phyloP scores from a whole-genome alignment of 2,113 vertebrate species.

The Xyrauchen texanus region DNA sequence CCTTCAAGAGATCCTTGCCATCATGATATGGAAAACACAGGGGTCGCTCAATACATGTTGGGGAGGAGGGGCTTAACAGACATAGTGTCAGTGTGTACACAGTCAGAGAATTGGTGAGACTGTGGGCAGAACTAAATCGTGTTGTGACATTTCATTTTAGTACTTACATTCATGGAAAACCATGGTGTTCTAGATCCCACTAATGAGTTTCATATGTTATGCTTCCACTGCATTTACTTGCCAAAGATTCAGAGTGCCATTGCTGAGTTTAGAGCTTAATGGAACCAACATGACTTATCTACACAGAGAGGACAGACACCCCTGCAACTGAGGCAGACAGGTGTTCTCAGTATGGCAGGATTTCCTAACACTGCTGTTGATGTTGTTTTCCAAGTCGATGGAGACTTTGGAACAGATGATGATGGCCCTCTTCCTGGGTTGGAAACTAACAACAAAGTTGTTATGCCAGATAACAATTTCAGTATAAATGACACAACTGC shows the following conservation, averaged over 20 bases:
- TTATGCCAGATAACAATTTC: background rate
- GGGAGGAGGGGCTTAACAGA: slow-evolving; percentile 33
- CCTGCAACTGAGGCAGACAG: slow-evolving; percentile 52
- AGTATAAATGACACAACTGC: background rate
- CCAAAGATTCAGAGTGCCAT: slow-evolving; percentile 30
- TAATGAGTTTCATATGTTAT: slow-evolving; percentile 41
- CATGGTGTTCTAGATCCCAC: slow-evolving; percentile 24
- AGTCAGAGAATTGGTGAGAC: slow-evolving; percentile 9
- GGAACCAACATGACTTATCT: slow-evolving; percentile 42
- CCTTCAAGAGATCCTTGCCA: background rate
- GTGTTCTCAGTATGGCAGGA: slow-evolving; percentile 3
- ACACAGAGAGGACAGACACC: slow-evolving; percentile 29
- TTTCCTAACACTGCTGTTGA: background rate
- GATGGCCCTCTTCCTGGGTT: background rate
- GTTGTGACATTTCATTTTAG: background rate
- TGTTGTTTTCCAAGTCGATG: background rate
- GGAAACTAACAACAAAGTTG: background rate
- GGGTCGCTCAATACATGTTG: slow-evolving; percentile 16
- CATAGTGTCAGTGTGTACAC: slow-evolving; percentile 3
- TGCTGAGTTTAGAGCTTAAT: slow-evolving; percentile 36
- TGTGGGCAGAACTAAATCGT: slow-evolving; percentile 42
- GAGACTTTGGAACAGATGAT: background rate
- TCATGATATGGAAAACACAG: slow-evolving; percentile 10
- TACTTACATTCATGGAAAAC: slow-evolving; percentile 34
- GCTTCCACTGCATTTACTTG: slow-evolving; percentile 37